Evolutionary conservation across 1,140 invertebrate species (phyloP).

Genomic region (Drosophila parvula): DNA sequence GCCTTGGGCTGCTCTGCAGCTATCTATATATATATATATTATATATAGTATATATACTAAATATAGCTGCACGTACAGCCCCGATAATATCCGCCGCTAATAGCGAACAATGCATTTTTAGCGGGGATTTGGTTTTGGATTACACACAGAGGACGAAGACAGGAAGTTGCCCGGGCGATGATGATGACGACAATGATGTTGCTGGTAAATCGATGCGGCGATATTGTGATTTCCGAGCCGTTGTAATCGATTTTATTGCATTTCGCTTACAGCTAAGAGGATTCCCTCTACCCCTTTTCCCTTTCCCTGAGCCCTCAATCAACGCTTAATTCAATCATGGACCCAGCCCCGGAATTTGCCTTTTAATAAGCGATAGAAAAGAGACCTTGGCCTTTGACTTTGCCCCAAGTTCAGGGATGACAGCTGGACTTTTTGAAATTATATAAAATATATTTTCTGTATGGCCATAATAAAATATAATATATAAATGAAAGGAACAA

Average conservation of each 20-base stretch:
- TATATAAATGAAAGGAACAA: too few species aligned
- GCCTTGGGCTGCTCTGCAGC: constrained; percentile 13
- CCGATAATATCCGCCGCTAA: constrained; percentile 48
- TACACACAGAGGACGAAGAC: constrained; percentile 12
- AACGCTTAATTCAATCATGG: constrained; percentile 13
- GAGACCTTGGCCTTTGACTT: too few species aligned
- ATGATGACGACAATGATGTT: constrained; percentile 3
- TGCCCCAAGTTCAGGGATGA: too few species aligned
- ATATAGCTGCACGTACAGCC: constrained; percentile 14
- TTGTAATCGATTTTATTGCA: constrained; percentile 40
- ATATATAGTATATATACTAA: neutral
- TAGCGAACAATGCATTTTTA: constrained; percentile 58
- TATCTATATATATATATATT: constrained; percentile 11
- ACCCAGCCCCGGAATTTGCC: constrained; percentile 4
- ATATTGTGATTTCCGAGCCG: constrained; percentile 37
- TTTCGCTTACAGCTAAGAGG: constrained; percentile 27
- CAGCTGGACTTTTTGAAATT: too few species aligned
- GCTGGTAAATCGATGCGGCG: constrained; percentile 17
- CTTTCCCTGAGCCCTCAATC: constrained; percentile 1
- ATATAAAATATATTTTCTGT: too few species aligned
- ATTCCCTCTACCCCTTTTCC: constrained; percentile 4
- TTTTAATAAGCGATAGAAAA: constrained; percentile 15
- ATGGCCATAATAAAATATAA: too few species aligned
- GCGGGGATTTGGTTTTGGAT: constrained; percentile 44
- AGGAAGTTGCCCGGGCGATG: constrained; percentile 18